Base-by-base conservation (phyloP, 2,797 vertebrate species). In the Scomberomorus guttatus region DNA sequence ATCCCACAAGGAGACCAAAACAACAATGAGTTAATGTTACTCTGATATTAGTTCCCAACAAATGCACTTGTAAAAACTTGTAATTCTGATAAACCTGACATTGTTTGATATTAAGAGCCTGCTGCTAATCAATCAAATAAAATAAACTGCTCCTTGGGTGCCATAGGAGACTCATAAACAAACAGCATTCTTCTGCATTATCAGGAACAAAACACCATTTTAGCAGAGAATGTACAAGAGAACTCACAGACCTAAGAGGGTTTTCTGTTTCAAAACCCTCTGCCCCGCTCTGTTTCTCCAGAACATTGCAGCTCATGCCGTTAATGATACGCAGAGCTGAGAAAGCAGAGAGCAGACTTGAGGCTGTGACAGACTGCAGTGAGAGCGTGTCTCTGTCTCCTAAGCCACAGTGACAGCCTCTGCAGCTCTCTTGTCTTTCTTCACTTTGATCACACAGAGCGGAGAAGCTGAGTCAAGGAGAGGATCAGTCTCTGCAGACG, bases 381-480 rank as follows among this genome's bases (percentile, higher is more conserved):
- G 56, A 58, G 64, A 72, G 42, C 12, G 27, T 10, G 58, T 51
- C 60, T 17, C 60, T 14, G 64, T 60, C 37, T 79, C 64, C 56
- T 79, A 75, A 87, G 75, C 32, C 67, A 57, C 61, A 65, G 50
- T 44, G 75, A 76, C 87, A 80, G 72, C 34, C 44, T 78, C 52
- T 42, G 62, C 68, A 82, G 72, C 79, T 44, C 75, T 44, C 75
- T 20, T 22, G 54, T 77, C 66, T 72, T 24, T 62, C 48, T 14
- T 17, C 62, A 61, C 87, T 89, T 78, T 89, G 85, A 89, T 88
- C 84, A 86, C 27, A 51, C 9, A 25, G 79, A 69, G 60, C 54
- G 44, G 74, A 78, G 62, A 71, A 65, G 68, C 24, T 1, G 1
- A 74, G 58, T 24, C 22, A 27, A 27, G 27, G 73, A 62, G 11